A percentile compares a stretch with the other conserved stretches of the same genome.
Conservation (phyloP, 2,797 vertebrate species). For the Danio jaintianensis region DNA sequence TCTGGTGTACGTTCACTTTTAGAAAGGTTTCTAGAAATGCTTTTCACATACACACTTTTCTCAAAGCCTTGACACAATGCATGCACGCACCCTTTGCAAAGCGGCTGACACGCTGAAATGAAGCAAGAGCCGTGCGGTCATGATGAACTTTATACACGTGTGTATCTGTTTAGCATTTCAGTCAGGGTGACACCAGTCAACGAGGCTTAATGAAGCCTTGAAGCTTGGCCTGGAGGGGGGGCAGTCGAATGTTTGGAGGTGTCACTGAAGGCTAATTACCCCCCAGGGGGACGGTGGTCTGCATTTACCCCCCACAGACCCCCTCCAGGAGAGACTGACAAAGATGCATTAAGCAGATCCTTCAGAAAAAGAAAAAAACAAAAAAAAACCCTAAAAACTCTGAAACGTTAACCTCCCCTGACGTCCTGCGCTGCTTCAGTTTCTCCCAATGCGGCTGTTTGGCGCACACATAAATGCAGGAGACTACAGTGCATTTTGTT, state of each 20-base stretch:
- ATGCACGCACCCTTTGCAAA: not conserved
- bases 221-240: constrained; percentile 58
- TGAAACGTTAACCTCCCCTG: constrained; percentile 29
- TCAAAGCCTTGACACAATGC: not conserved
- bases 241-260: constrained; percentile 61
- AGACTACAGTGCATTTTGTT: not conserved
- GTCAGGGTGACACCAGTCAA: constrained; percentile 61
- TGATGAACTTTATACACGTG: constrained; percentile 44
- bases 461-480: not conserved
- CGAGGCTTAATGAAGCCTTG: constrained; percentile 64
- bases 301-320: constrained; percentile 60
- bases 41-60: not conserved
- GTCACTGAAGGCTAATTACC: constrained; percentile 68
- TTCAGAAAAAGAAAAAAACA: constrained; percentile 23
- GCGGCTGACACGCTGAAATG: not conserved
- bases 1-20: no score
- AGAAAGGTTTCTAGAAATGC: no score
- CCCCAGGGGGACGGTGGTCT: constrained; percentile 59
- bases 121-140: constrained; percentile 27
- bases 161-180: constrained; percentile 60
- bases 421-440: constrained; percentile 18
- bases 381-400: constrained; percentile 23
- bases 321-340: constrained; percentile 61
- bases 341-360: constrained; percentile 67
- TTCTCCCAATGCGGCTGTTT: constrained; percentile 21